phyloP scores from a whole-genome alignment of 2,888 invertebrate genomes.

The Chalcosyrphus nemorum region DNA sequence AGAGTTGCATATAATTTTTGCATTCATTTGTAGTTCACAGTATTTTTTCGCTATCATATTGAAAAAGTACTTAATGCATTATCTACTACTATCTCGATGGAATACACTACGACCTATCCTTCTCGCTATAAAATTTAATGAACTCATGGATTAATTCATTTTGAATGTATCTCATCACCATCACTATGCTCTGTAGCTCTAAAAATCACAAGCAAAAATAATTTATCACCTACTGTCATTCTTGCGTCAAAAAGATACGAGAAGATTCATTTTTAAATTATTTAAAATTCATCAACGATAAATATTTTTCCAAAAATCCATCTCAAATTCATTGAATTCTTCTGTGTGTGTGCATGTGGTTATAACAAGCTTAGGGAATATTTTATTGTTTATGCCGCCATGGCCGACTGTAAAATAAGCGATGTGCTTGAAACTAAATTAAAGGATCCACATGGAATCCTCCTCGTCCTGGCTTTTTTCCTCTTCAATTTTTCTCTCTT shows the following conservation, averaged over 20 bases:
- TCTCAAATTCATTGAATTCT: constrained; percentile 23
- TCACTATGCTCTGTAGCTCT: too few relatives aligned
- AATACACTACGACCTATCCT: too few relatives aligned
- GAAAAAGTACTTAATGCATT: too few relatives aligned
- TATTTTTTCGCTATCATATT: too few relatives aligned
- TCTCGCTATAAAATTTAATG: too few relatives aligned
- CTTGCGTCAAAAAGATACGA: background rate
- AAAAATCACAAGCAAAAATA: background rate
- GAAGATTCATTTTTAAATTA: background rate
- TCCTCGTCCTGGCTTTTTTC: background rate
- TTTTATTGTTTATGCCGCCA: constrained; percentile 23
- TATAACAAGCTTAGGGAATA: constrained; percentile 28
- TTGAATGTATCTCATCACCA: too few relatives aligned
- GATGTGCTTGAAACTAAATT: constrained; percentile 29
- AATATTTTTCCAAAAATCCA: background rate
- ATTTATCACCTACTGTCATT: background rate
- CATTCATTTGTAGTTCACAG: too few relatives aligned
- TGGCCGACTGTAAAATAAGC: constrained; percentile 3
- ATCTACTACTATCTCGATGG: too few relatives aligned
- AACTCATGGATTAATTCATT: too few relatives aligned
- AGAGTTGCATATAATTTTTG: too few relatives aligned
- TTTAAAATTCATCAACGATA: constrained; percentile 12
- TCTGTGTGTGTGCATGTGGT: background rate
- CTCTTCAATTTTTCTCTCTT: background rate
- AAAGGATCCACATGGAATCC: constrained; percentile 18